These are phyloP conservation scores for Peromyscus polionotus DNA, from an alignment of 2,113 vertebrate genomes.

Conservation along the genomic window DNA sequence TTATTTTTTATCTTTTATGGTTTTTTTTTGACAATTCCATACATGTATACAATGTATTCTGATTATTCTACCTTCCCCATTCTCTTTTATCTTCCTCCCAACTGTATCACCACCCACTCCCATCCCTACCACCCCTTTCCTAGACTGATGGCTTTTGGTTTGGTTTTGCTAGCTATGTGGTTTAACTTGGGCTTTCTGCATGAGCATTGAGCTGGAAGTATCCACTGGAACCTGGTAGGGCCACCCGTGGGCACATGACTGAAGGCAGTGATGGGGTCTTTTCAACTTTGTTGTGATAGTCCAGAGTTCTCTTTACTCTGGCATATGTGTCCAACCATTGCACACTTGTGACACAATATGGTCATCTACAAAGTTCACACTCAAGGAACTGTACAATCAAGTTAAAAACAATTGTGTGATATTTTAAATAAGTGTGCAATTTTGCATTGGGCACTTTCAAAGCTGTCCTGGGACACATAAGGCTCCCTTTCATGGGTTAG, in stretches of 20 bases:
- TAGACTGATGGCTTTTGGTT: background rate
- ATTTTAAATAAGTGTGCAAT: background rate
- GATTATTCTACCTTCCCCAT: background rate
- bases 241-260: background rate
- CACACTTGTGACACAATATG: background rate
- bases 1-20: background rate
- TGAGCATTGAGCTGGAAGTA: background rate
- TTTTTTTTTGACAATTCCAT: background rate
- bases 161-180: background rate
- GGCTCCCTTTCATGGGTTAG: background rate
- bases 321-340: background rate
- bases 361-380: background rate
- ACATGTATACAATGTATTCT: too few relatives aligned
- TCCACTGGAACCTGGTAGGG: background rate
- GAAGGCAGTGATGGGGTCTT: background rate
- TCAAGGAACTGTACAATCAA: background rate
- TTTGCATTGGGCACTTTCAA: background rate
- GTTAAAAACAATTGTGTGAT: too few relatives aligned
- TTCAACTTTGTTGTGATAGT: background rate
- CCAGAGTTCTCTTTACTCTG: background rate
- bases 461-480: background rate
- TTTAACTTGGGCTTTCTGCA: background rate
- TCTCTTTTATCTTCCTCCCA: too few relatives aligned
- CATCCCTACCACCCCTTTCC: too few relatives aligned
- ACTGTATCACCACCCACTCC: too few relatives aligned